Evolutionary conservation across 2,797 vertebrate genomes (phyloP).

Genomic region (Pangasius krempfi): DNA sequence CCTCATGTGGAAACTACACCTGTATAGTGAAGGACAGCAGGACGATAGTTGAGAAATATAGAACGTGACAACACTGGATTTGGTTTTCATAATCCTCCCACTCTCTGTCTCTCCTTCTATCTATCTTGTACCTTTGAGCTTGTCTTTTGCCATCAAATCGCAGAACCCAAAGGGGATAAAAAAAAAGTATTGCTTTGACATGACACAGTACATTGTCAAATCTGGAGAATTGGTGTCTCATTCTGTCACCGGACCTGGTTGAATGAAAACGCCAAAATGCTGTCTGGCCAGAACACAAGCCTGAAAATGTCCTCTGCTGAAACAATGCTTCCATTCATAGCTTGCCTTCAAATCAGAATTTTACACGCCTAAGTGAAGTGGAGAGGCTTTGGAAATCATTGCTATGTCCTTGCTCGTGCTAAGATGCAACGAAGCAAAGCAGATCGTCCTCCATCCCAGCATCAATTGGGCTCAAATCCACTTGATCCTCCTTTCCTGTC

Average conservation of each 20-base stretch:
- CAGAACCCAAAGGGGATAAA: background rate
- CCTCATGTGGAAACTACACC: background rate
- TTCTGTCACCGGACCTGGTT: conserved; percentile 29
- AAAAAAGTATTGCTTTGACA: background rate
- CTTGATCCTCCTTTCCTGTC: conserved; percentile 46
- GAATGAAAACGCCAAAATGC: conserved; percentile 22
- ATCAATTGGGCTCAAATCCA: conserved; percentile 43
- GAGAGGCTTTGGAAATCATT: conserved; percentile 33
- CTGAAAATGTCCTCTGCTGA: background rate
- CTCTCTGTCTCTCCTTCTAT: background rate
- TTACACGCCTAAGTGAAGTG: background rate
- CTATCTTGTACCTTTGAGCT: background rate
- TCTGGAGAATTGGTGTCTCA: background rate
- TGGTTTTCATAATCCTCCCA: background rate
- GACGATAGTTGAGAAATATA: background rate
- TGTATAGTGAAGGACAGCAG: background rate
- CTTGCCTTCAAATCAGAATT: conserved; percentile 26
- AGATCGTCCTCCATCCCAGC: background rate
- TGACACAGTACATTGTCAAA: background rate
- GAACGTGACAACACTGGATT: background rate
- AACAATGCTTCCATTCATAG: conserved; percentile 49
- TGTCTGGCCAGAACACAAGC: conserved; percentile 39
- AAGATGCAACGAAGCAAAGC: conserved; percentile 31
- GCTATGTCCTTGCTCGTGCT: conserved; percentile 40
- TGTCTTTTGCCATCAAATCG: background rate